Evolutionary conservation across 2,888 invertebrate species (phyloP).

Genomic region (Labia minor): DNA sequence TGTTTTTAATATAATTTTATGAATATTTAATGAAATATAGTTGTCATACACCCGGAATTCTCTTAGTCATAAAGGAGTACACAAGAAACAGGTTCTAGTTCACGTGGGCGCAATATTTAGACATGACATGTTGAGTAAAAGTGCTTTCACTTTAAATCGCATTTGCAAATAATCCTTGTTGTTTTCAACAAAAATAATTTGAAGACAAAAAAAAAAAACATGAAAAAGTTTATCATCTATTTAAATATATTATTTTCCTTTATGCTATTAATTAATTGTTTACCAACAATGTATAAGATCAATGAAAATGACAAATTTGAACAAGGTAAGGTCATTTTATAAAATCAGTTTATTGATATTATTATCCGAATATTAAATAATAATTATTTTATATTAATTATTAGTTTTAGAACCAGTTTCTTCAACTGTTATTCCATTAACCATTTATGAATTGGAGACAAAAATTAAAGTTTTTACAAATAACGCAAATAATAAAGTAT

Average conservation of each 20-base stretch:
- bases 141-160: background rate
- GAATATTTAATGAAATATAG: too few relatives aligned
- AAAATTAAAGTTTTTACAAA: background rate
- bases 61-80: background rate
- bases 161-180: background rate
- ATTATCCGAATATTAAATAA: too few relatives aligned
- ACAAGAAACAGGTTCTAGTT: background rate
- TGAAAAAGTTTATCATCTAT: too few relatives aligned
- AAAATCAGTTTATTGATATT: too few relatives aligned
- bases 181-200: background rate
- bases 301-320: background rate
- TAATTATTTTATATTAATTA: too few relatives aligned
- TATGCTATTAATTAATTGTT: background rate
- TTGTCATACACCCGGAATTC: too few relatives aligned
- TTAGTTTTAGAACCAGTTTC: background rate
- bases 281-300: background rate
- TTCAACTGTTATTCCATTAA: background rate
- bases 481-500: too few relatives aligned
- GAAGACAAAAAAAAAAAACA: background rate
- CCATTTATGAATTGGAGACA: background rate
- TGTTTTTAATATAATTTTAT: too few relatives aligned
- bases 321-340: background rate
- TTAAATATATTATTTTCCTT: background rate
- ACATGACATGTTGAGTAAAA: background rate
- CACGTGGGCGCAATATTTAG: conserved; percentile 1